A percentile compares a stretch with the other conserved stretches of the same genome.
phyloP scores from a whole-genome alignment of 2,797 vertebrate genomes.

The Betta splendens region DNA sequence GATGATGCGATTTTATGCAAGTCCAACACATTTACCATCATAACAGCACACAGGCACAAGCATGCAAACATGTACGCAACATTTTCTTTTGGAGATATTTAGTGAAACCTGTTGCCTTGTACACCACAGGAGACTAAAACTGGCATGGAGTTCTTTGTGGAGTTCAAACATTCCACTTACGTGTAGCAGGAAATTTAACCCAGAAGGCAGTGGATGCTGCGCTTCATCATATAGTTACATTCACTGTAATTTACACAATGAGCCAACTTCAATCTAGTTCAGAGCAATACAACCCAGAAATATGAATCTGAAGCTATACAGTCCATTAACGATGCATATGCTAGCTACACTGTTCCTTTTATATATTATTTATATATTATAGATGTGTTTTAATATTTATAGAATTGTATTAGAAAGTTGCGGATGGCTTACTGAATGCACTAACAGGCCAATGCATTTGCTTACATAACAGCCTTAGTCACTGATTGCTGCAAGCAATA shows the following conservation, averaged over 20 bases:
- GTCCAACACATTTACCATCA: slow-evolving; percentile 28
- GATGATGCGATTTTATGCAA: slow-evolving; percentile 50
- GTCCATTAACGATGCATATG: slow-evolving; percentile 6
- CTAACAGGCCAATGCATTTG: slow-evolving; percentile 19
- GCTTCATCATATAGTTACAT: too few species aligned
- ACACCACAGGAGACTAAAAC: slow-evolving; percentile 30
- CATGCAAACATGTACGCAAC: slow-evolving; percentile 4
- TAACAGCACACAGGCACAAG: slow-evolving; percentile 32
- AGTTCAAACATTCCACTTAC: background rate
- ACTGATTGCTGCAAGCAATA: slow-evolving; percentile 7
- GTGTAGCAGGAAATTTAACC: slow-evolving; percentile 1
- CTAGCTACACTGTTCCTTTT: background rate
- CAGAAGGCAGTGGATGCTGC: background rate
- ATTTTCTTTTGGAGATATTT: slow-evolving; percentile 8
- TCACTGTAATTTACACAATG: too few species aligned
- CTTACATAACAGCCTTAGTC: slow-evolving; percentile 2
- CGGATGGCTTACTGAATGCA: slow-evolving; percentile 11
- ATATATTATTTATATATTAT: background rate
- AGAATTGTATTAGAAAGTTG: background rate
- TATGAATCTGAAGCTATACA: slow-evolving; percentile 16
- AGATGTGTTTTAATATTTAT: background rate
- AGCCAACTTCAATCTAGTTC: slow-evolving; percentile 35
- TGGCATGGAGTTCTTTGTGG: background rate
- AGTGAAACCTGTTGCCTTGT: background rate
- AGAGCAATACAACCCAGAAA: background rate